Conservation (phyloP, 2,797 vertebrate species). For the Lepidocolaptes lacrymiger region DNA sequence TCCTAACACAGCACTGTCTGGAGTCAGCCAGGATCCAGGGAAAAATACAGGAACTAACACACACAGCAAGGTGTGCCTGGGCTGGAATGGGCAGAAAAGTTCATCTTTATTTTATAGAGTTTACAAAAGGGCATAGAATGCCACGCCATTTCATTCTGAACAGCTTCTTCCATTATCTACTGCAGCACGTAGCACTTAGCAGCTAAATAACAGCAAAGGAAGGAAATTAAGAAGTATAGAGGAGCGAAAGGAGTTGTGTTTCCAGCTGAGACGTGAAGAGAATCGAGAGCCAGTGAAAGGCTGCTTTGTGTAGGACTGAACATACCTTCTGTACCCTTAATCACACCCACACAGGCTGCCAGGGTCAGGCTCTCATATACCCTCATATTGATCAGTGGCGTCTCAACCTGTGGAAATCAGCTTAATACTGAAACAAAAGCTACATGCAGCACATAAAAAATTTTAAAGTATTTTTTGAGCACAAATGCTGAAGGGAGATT, state of each 20-base stretch:
- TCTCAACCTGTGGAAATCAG: not conserved
- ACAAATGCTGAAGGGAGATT: not conserved
- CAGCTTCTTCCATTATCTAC: not conserved
- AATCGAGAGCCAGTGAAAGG: not conserved
- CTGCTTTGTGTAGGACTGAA: not conserved
- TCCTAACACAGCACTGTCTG: not conserved
- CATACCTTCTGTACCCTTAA: not conserved
- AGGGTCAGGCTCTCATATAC: not conserved
- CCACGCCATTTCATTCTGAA: constrained; percentile 21
- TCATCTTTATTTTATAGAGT: constrained; percentile 38
- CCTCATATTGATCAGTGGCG: not conserved
- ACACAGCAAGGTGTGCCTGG: not conserved
- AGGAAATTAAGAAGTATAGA: constrained; percentile 32
- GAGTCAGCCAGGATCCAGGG: not conserved
- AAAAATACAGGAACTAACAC: not conserved
- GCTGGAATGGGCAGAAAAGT: not conserved
- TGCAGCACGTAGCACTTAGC: not conserved
- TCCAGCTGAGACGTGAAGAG: not conserved
- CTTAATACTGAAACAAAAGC: not conserved
- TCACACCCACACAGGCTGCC: not conserved
- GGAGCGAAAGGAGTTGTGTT: not conserved
- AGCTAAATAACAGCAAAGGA: constrained; percentile 46
- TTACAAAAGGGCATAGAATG: constrained; percentile 56
- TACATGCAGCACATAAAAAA: not conserved
- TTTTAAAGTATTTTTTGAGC: not conserved